Conservation (phyloP, 2,113 vertebrate genomes). For the Cochlearius cochlearius region DNA sequence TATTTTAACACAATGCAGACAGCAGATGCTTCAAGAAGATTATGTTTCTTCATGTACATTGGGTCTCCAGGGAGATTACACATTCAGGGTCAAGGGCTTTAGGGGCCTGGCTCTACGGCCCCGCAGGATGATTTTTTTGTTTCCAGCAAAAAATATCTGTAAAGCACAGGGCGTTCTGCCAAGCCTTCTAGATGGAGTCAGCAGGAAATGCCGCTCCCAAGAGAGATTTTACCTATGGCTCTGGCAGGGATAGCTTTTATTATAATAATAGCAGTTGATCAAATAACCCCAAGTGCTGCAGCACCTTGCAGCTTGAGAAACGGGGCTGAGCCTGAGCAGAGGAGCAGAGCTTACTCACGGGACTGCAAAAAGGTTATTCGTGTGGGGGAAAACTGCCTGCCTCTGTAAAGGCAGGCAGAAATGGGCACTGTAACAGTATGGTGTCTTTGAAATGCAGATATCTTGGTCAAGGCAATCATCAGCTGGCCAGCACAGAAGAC, state of each 20-base stretch:
- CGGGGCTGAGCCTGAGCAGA: not conserved
- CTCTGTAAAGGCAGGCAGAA: not conserved
- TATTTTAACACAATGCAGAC: constrained; percentile 16
- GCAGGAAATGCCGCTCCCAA: not conserved
- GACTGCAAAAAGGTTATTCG: not conserved
- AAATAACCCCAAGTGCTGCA: not conserved
- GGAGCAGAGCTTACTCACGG: not conserved
- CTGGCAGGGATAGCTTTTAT: not conserved
- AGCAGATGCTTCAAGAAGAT: constrained; percentile 42
- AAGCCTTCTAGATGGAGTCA: not conserved
- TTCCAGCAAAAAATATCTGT: constrained; percentile 8
- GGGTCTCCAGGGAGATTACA: constrained; percentile 5
- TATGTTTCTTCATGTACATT: constrained; percentile 23
- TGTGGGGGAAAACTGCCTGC: not conserved
- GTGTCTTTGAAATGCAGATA: not conserved
- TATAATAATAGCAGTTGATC: not conserved
- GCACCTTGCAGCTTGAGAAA: not conserved
- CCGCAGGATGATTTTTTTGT: not conserved
- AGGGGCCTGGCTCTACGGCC: not conserved
- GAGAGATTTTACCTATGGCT: not conserved
- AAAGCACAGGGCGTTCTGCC: constrained; percentile 19
- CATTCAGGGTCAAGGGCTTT: not conserved
- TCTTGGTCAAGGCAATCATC: not conserved
- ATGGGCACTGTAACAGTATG: not conserved
- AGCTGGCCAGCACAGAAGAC: not conserved